phyloP scores from a whole-genome alignment of 2,113 vertebrate genomes.

The Cebus imitator region DNA sequence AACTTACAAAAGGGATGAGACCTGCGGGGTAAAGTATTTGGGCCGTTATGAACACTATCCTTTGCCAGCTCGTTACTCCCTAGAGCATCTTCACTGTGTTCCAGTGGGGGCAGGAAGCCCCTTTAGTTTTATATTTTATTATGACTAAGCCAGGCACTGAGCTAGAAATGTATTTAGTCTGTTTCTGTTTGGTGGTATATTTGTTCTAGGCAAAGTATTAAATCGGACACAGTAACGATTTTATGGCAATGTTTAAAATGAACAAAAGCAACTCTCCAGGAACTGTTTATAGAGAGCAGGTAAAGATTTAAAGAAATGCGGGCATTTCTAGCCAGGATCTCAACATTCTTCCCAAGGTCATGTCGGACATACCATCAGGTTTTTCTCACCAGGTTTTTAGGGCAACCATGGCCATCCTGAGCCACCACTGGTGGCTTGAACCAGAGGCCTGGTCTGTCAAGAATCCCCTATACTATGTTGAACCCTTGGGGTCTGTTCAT shows the following conservation, averaged over 20 bases:
- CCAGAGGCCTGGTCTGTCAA: neutral
- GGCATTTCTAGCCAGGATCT: neutral
- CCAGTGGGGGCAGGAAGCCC: neutral
- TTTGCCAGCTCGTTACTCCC: neutral
- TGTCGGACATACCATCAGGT: neutral
- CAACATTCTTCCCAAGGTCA: neutral
- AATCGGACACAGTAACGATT: conserved; percentile 11
- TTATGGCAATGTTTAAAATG: neutral
- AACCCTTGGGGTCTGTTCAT: neutral
- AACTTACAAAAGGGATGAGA: conserved; percentile 41
- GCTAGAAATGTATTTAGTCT: neutral
- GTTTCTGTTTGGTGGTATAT: neutral
- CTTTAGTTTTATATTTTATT: conserved; percentile 35
- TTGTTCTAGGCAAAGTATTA: conserved; percentile 13
- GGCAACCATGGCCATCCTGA: neutral
- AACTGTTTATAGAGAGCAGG: neutral
- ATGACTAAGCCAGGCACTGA: neutral
- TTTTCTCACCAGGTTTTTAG: neutral
- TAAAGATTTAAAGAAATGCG: conserved; percentile 28
- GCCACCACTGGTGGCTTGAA: neutral
- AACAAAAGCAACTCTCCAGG: conserved; percentile 27
- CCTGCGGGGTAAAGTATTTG: neutral
- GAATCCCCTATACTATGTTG: neutral
- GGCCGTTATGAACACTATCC: neutral
- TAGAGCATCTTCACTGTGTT: neutral